Base-by-base conservation (phyloP, 2,888 invertebrate genomes). In the Aphidius colemani region DNA sequence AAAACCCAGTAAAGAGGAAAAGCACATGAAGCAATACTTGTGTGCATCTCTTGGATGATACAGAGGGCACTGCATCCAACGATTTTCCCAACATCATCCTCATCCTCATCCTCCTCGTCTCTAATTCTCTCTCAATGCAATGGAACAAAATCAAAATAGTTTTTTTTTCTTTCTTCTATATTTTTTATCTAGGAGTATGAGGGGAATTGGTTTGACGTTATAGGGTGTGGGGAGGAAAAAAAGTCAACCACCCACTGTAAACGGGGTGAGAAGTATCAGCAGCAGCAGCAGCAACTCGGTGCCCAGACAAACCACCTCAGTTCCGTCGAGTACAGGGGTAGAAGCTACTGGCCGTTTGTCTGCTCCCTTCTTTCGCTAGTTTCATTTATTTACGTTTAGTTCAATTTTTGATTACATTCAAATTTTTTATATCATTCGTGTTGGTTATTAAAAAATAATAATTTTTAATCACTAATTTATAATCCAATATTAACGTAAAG, bases 281-380 rank as follows among this genome's bases (percentile, higher is more conserved):
- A 30, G 30, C 30, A 30, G 30, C 30, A 30, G 59, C 59, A 53
- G 68, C 61, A 61, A 64, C 63, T 61, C 58, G 49, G 83, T 66
- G 69, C 70, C 67, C 70, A 67, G 67, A 67, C 66, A 71, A 69
- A 67, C 73, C 76, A 30, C 30, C 30, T 30, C 30, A 84, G 66
- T 85, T 85, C 60, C 86, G 85, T 71, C 86, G 85, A 71, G 86
- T 84, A 65, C 85, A 84, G 70, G 86, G 82, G 74, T 87, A 86
- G 65, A 86, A 83, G 78, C 86, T 86, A 78, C 86, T 86, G 78
- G 86, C 86, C 72, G 86, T 86, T 69, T 86, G 80, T 66, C 85
- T 84, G 81, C 86, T 87, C 70, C 83, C 86, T 76, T 87, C 75
- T 69, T 86, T 84, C 78, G 77, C 76, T 75, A 79, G 74, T 81